A percentile compares a stretch with the other conserved stretches of the same genome.
Evolutionary conservation across 2,113 vertebrate species (phyloP).

Genomic region (Rhinopomastus cyanomelas): DNA sequence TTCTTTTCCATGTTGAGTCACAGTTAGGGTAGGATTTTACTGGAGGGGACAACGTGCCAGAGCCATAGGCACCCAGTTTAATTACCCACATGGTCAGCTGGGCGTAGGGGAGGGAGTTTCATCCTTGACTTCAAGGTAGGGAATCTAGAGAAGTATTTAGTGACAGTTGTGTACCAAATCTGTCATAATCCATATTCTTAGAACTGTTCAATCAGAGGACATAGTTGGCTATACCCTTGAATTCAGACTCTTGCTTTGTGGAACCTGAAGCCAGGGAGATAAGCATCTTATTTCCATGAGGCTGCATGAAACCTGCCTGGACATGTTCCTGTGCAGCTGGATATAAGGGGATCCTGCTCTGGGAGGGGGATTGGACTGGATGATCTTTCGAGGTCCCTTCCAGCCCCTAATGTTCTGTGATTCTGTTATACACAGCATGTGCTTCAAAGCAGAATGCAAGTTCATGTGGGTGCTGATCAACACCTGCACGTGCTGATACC

Average conservation of each 20-base stretch:
- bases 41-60: background rate
- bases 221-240: background rate
- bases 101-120: background rate
- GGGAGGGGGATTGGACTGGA: no score
- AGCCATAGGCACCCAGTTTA: background rate
- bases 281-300: background rate
- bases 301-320: no score
- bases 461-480: background rate
- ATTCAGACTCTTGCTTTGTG: background rate
- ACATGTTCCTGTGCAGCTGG: no score
- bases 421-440: accelerated
- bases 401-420: no score
- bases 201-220: background rate
- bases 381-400: no score
- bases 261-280: background rate
- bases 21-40: background rate
- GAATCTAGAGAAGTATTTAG: background rate
- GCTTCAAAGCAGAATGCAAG: background rate
- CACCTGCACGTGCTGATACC: accelerated
- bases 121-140: background rate
- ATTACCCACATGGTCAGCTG: background rate
- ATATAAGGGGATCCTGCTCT: no score
- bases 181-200: background rate
- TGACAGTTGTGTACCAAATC: background rate
- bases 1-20: background rate